Evolutionary conservation across 2,797 vertebrate species (phyloP), one percentile per base, ranked within the genome.

Genomic region (Karalla daura): DNA sequence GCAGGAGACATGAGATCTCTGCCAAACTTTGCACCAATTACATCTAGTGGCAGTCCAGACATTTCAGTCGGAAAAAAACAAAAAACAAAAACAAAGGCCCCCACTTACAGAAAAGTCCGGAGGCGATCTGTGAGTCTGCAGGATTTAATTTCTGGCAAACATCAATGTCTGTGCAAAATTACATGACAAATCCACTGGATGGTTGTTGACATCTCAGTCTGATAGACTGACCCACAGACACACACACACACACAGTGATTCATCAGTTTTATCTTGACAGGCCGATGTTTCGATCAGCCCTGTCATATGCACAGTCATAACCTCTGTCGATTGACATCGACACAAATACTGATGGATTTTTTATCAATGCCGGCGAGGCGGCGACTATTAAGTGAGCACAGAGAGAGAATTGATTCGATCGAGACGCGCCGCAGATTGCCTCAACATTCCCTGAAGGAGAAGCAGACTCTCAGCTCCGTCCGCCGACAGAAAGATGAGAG

Each of bases 301-400:
- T n/a, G 28, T 8, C 27, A 25, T 37, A 21, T 53, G 27, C 30
- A 18, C 40, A 39, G 37, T 50, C 61, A 68, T 58, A 59, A 76
- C 65, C 80, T 76, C 49, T 27, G 41, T 54, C 32, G 43, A 70
- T 14, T 56, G 55, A 68, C 45, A 65, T 40, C 45, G 62, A 50
- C 49, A 67, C 72, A 64, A 71, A 62, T 63, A 73, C 50, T 45
- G 39, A 64, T 65, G 33, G 74, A 64, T 70, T 84, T 83, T n/a
- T 65, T 61, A 51, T 83, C 86, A 84, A 83, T 80, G 83, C 84
- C 81, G 83, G 81, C 74, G 60, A 84, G 69, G 44, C 60, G 30
- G 13, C 37, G 18, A 78, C 76, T 82, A 76, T 78, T 76, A 80
- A 63, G 45, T 4, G 49, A 74, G 56, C 61, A 74, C 62, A 78